Evolutionary conservation across 1,140 invertebrate species (phyloP), one percentile per base, ranked within the genome.

Genomic region (Drosophila ambigua): DNA sequence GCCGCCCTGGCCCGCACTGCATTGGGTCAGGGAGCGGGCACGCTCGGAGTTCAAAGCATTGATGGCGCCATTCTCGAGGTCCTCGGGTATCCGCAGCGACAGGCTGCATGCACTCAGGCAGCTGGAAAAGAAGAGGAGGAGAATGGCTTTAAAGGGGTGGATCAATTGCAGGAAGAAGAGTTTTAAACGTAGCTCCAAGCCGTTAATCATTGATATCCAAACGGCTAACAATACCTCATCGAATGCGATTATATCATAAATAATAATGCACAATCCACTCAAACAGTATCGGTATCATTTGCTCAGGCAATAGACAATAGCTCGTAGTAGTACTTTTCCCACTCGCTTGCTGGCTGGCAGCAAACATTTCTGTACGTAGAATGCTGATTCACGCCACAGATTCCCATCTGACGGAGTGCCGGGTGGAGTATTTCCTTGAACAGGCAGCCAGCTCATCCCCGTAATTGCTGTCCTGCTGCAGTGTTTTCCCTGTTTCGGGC

Each of bases 51-150:
- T 72, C 26, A 90, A 51, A 11, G 90, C 90, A 57, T 90, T 79
- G 16, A 79, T 64, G 50, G 90, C 83, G 39, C 79, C 67, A 16
- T 78, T 74, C 59, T 91, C 83, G 2, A 91, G 87, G 58, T 91
- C 90, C 62, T 91, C 90, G 16, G 90, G 90, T 51, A 79, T 79
- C 49, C 90, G 90, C 31, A 91, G 66, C 39, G 76, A 57, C 13
- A 82, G 74, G 51, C 66, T 74, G 43, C 77, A 63, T 24, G 73
- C 72, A 44, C 72, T 58, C 16, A 91, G 73, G 72, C 87, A 91
- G 76, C 90, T 91, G 61, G 0, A 55, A 52, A 39, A 16, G 7
- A 4, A 54, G 0, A 35, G 8, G 8, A 13, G 35, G 11, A 1
- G 35, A 39, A 13, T 35, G 35, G 3, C 3, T 13, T 39, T 39